Evolutionary conservation across 2,797 vertebrate species (phyloP), one percentile per base, ranked within the genome.

Genomic region (Chiroxiphia lanceolata): DNA sequence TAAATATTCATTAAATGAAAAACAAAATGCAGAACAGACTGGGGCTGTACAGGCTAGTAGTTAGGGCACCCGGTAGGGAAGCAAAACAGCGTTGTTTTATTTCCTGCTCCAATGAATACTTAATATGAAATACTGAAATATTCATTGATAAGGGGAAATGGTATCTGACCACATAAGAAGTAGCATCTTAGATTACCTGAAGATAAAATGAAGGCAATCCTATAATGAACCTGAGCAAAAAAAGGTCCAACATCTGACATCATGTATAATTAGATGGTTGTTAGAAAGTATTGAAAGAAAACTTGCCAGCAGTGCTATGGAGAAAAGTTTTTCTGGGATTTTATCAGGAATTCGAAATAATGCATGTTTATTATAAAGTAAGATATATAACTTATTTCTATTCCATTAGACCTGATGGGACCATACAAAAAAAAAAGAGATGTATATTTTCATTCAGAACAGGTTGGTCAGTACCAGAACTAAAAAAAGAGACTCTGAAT

Each of bases 111-210:
- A 77, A 53, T 83, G 36, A 93, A 90, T 82, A 79, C 77, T 82
- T 92, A 74, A 92, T 77, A 76, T n/a, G 57, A 90, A 88, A 83
- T 84, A 36, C 67, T 96, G 80, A 91, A 96, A 95, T 94, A 93
- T 90, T 89, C 26, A 90, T 70, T 53, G 63, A 22, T 57, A 72
- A 64, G 38, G 79, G 59, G 74, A 82, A 95, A 45, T 84, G 51
- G 54, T 82, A 60, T 82, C 59, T 93, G 83, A 79, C 83, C 60
- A 44, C 54, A 7, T 48, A 76, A 69, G 63, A 75, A 44, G n/a
- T 50, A 90, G 56, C 34, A 23, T 77, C 27, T 69, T 57, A 23
- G 47, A 23, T 15, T 81, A 22, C 21, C 34, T 36, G 40, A 86
- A 90, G 61, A 75, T 81, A 69, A 91, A 90, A 78, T 69, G 19